Base-by-base conservation (phyloP, 2,797 vertebrate species). In the Thaleichthys pacificus region DNA sequence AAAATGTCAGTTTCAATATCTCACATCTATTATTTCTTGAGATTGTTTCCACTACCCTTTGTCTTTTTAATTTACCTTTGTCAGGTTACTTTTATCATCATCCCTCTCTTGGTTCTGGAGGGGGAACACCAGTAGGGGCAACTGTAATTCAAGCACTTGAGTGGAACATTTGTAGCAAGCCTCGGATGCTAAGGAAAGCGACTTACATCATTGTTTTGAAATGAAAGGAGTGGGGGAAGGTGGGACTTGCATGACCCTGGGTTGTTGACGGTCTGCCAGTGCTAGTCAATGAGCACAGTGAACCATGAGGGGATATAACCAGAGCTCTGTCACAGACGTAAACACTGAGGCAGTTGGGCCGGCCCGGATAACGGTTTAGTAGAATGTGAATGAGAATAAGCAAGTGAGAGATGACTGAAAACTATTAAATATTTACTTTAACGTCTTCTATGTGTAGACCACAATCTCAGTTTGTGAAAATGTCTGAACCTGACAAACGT, bases 341-440 rank as follows among this genome's bases (percentile, higher is more conserved):
- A 17, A 70, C 69, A 60, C 58, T 30, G 7, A 24, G 5, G 19
- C 17, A 49, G 15, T 12, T 1, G 22, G 24, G 3, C 19, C 14
- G 71, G 64, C 62, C 72, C 70, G 64, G 61, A 56, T 30, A 64
- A 78, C 42, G 65, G 69, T 65, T 75, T 58, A 69, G 51, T 38
- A 76, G 75, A 79, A 76, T 62, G 56, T 64, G 77, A 72, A 58
- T 47, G 42, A 47, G 42, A 47, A 14, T 47, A 47, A 47, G 42
- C 42, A 72, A 74, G 84, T 66, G 62, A 77, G 47, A 77, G 76
- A 70, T 74, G 81, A 79, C 71, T 47, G 66, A 70, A 61, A 69
- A 68, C 75, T 30, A 69, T 81, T 17, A 82, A 82, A 85, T 81
- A 87, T 82, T 80, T 72, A 80, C 67, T 22, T 24, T 47, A 3